These are phyloP conservation scores for Rhimphoctona megacephalus DNA, from an alignment of 2,888 invertebrate genomes.

Conservation along the genomic window DNA sequence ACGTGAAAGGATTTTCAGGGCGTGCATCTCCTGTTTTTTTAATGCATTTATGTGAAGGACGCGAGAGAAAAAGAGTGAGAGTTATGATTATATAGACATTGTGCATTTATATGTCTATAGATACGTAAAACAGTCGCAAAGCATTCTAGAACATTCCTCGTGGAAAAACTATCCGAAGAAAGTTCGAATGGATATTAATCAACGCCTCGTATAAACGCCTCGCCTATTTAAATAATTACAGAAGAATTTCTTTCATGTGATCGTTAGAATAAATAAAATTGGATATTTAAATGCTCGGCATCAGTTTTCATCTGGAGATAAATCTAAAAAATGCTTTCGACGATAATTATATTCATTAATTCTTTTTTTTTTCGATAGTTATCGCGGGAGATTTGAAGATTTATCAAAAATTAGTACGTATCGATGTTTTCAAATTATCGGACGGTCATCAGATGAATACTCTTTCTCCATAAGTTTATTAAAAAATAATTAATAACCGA, in stretches of 20 bases:
- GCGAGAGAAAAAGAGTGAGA: conserved; percentile 15
- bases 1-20: conserved; percentile 45
- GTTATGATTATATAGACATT: conserved; percentile 22
- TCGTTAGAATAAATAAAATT: conserved; percentile 2
- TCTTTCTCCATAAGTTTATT: not conserved
- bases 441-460: not conserved
- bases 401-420: not conserved
- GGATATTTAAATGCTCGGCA: not conserved
- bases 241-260: conserved; percentile 15
- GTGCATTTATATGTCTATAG: not conserved
- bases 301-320: not conserved
- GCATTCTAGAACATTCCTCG: conserved; percentile 6
- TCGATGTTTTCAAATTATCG: not conserved
- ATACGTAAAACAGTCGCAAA: not conserved
- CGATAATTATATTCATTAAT: conserved; percentile 9
- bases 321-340: not conserved
- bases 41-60: conserved; percentile 48
- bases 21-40: conserved; percentile 31
- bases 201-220: conserved; percentile 7
- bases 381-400: not conserved
- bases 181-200: conserved; percentile 36
- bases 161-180: conserved; percentile 36
- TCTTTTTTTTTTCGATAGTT: not conserved
- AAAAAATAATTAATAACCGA: not conserved
- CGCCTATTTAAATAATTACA: conserved; percentile 27